phyloP scores from a whole-genome alignment of 2,113 vertebrate genomes.

The Natator depressus region DNA sequence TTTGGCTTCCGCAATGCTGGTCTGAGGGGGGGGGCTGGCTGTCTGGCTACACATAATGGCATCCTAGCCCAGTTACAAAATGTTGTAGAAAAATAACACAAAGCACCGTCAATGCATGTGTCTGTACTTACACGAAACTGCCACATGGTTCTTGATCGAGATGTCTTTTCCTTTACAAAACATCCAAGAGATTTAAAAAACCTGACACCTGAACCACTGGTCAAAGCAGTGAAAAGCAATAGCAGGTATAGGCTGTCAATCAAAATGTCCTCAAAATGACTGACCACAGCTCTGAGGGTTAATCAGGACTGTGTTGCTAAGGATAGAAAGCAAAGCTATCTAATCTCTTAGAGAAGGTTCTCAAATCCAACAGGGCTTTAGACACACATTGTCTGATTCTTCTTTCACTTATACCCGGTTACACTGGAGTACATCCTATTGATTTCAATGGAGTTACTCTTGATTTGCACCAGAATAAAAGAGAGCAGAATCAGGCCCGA shows the following conservation, averaged over 20 bases:
- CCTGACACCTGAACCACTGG: neutral
- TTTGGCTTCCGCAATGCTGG: no score
- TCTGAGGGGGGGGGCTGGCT: no score
- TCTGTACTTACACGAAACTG: conserved; percentile 61
- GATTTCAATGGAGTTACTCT: neutral
- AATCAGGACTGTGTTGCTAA: conserved; percentile 84
- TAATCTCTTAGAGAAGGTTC: conserved; percentile 85
- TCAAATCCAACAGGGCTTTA: conserved; percentile 81
- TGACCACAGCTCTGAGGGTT: conserved; percentile 73
- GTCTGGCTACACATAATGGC: neutral
- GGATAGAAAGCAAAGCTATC: conserved; percentile 89
- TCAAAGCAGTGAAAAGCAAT: neutral
- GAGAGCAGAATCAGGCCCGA: neutral
- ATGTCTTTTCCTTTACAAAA: neutral
- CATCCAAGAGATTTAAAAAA: neutral
- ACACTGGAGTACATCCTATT: neutral
- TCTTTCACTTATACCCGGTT: neutral
- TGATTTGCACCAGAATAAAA: neutral
- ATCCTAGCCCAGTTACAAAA: neutral
- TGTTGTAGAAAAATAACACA: neutral
- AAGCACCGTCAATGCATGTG: neutral
- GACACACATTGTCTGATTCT: conserved; percentile 38
- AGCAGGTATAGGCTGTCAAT: conserved; percentile 50
- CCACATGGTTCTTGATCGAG: conserved; percentile 41
- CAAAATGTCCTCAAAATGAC: conserved; percentile 69